Evolutionary conservation across 2,113 vertebrate genomes (phyloP).

Genomic region (Promerops cafer): DNA sequence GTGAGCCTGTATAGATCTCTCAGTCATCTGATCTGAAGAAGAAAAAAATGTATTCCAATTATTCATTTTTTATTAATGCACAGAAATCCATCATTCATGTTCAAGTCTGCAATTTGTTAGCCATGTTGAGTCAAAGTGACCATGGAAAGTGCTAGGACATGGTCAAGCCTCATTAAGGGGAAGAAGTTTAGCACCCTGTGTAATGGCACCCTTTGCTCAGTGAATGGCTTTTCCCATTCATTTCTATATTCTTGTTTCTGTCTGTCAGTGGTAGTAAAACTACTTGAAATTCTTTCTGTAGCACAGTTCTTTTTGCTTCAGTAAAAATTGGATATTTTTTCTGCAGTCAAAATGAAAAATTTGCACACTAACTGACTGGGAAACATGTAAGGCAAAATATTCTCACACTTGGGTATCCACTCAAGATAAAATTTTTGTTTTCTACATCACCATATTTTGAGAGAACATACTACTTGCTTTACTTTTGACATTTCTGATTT

Average conservation of each 20-base stretch:
- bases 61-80: background rate
- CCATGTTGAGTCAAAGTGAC: background rate
- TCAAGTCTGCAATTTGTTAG: background rate
- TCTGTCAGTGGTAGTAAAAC: background rate
- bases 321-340: background rate
- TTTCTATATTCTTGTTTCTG: background rate
- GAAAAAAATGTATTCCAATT: background rate
- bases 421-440: background rate
- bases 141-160: background rate
- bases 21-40: background rate
- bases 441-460: background rate
- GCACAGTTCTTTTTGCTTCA: background rate
- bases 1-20: background rate
- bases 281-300: background rate
- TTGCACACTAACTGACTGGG: background rate
- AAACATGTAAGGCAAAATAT: background rate
- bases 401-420: background rate
- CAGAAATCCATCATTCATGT: background rate
- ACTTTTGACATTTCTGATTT: background rate
- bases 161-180: background rate
- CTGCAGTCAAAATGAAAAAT: background rate
- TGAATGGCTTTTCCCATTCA: background rate
- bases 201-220: background rate
- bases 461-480: background rate
- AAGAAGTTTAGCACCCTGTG: background rate